Percentiles rank a stretch among this genome's conserved stretches.
These are phyloP conservation scores for Oreochromis grahami DNA, from an alignment of 2,797 vertebrate species.

Conservation along the genomic window DNA sequence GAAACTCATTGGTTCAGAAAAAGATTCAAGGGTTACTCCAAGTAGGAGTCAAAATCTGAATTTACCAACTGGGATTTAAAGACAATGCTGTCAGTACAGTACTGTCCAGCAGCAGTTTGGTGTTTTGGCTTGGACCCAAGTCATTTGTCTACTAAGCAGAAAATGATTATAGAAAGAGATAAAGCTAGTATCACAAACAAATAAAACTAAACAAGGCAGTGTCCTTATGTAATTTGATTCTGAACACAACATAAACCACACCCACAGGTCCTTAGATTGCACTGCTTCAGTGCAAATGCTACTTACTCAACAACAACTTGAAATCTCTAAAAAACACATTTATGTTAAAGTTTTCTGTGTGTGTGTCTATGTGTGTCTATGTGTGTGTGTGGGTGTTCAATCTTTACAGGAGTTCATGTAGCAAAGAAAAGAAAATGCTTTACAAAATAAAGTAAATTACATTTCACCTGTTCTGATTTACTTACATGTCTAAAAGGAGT, in stretches of 20 bases:
- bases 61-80: neutral
- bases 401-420: neutral
- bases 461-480: neutral
- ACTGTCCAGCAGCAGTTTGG: neutral
- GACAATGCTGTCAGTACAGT: neutral
- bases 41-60: conserved; percentile 4
- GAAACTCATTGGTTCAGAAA: no score
- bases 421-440: neutral
- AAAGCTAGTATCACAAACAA: neutral
- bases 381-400: neutral
- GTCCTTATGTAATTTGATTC: neutral
- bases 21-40: no score
- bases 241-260: neutral
- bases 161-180: neutral
- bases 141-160: neutral
- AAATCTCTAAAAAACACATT: neutral
- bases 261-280: neutral
- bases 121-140: conserved; percentile 3
- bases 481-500: neutral
- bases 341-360: neutral
- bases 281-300: neutral
- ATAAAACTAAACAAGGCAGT: neutral
- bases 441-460: neutral
- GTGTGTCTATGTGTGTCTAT: neutral
- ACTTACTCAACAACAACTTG: neutral